phyloP scores from a whole-genome alignment of 53 echinoderm and acorn worm genomes.

The Astropecten irregularis region DNA sequence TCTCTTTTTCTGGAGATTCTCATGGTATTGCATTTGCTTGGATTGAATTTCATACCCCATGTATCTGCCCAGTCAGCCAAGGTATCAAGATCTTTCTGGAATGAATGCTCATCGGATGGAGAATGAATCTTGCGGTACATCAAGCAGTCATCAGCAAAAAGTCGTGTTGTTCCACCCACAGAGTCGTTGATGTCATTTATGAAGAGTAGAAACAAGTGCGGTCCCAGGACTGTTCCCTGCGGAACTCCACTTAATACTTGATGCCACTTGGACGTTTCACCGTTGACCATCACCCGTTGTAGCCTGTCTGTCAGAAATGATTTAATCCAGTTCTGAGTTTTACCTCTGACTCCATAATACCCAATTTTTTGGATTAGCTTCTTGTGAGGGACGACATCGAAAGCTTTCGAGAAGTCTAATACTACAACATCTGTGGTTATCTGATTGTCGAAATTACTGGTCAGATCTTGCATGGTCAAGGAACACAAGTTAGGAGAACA shows the following conservation, averaged over 20 bases:
- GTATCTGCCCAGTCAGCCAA: constrained; percentile 23
- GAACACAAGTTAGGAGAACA: too few species aligned
- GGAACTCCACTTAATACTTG: constrained; percentile 30
- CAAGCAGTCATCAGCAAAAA: constrained; percentile 41
- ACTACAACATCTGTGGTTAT: background rate
- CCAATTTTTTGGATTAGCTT: background rate
- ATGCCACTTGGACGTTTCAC: constrained; percentile 9
- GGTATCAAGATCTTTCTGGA: constrained; percentile 31
- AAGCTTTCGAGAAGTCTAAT: background rate
- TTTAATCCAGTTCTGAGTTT: constrained; percentile 32
- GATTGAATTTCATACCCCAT: constrained; percentile 48
- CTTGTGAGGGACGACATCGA: background rate
- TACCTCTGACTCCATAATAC: background rate
- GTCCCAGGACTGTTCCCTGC: constrained; percentile 42
- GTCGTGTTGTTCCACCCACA: constrained; percentile 22
- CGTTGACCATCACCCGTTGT: constrained; percentile 43
- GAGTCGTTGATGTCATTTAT: background rate
- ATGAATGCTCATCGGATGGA: background rate
- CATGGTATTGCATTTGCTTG: constrained; percentile 46
- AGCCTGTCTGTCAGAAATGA: constrained; percentile 19
- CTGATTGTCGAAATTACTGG: background rate
- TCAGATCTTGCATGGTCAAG: background rate
- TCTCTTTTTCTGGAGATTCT: constrained; percentile 22
- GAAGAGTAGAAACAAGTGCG: background rate
- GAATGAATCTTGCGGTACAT: background rate